Conservation (phyloP, 2,797 vertebrate species). For the Apogon talboti region DNA sequence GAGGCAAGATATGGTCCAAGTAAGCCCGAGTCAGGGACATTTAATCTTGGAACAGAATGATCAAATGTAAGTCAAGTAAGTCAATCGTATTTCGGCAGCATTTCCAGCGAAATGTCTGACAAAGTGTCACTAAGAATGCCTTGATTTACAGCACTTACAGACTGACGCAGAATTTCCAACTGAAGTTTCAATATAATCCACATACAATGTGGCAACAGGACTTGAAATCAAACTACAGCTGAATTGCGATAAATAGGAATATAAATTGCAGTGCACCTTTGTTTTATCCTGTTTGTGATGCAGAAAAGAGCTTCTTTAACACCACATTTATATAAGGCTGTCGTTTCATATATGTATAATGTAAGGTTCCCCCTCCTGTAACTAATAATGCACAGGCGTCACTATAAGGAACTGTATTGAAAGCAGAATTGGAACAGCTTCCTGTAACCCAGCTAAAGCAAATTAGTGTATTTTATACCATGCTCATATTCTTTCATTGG, state of each 20-base stretch:
- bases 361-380: neutral
- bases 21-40: conserved; percentile 48
- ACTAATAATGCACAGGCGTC: conserved; percentile 14
- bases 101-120: conserved; percentile 26
- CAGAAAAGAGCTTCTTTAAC: neutral
- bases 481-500: conserved; percentile 25
- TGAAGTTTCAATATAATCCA: conserved; percentile 1
- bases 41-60: conserved; percentile 28
- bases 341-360: conserved; percentile 20
- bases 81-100: conserved; percentile 41
- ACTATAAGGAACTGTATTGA: conserved; percentile 21
- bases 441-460: conserved; percentile 17
- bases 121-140: conserved; percentile 10
- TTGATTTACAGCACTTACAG: conserved; percentile 2
- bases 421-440: conserved; percentile 27
- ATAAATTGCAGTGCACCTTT: no score
- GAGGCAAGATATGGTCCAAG: conserved; percentile 48
- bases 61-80: conserved; percentile 39
- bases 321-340: neutral
- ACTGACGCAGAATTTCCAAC: conserved; percentile 7
- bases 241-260: conserved; percentile 6
- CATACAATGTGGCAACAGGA: neutral
- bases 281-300: neutral
- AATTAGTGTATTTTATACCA: conserved; percentile 47
- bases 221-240: conserved; percentile 25